Evolutionary conservation across 2,797 vertebrate genomes (phyloP), one percentile per base, ranked within the genome.

Genomic region (Otolemur crassicaudatus): DNA sequence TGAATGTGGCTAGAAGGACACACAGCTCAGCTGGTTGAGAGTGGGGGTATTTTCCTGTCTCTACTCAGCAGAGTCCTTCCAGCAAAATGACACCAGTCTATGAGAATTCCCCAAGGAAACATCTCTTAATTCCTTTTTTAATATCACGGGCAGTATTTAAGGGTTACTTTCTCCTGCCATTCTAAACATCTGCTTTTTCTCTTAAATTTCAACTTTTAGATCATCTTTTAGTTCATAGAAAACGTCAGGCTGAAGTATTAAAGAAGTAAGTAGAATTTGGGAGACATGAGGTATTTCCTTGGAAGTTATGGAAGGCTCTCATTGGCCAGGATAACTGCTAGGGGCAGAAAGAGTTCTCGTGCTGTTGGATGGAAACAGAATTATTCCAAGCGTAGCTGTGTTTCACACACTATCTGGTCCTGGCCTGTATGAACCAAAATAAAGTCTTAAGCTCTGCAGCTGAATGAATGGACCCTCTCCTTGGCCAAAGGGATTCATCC

Each of bases 41-140:
- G 14, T 27, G 5, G 67, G 19, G 10, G 13, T 7, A 0, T 65
- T 27, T 60, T 46, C 23, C n/a, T 46, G 70, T 72, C 12, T 79
- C 13, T n/a, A 5, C 34, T 60, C 65, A 10, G 27, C 17, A 76
- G 83, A 17, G 34, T 76, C 13, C 37, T 73, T 86, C n/a, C 7
- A 70, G 43, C 27, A 43, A 90, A 84, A 73, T 6, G 14, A 80
- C 31, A 70, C 40, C 53, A 46, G 16, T 13, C 7, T 37, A 53
- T 73, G 22, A 61, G 67, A 85, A 49, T 37, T 81, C 23, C 70
- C 31, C 23, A 2, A 53, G 60, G 82, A 77, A 76, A 22, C 23
- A 69, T 67, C 60, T 49, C n/a, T 70, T 37, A 72, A 85, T 29
- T 60, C 63, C 63, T 82, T 85, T 93, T 96, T 58, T 9, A 94